Evolutionary conservation across 2,113 vertebrate genomes (phyloP).

Genomic region (Hepsetus odoe): DNA sequence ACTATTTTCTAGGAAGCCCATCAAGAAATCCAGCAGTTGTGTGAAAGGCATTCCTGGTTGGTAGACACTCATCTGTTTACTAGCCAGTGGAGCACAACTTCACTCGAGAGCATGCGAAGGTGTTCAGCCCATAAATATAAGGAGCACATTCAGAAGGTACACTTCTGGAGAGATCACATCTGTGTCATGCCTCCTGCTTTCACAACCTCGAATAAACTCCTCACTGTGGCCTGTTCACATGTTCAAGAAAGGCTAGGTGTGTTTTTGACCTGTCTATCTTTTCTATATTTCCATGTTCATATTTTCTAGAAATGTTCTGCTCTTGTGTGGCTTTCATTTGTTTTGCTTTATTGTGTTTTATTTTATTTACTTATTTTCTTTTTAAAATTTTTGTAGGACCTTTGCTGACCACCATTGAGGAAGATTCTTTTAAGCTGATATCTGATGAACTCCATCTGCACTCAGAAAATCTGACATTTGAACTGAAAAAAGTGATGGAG

Average conservation of each 20-base stretch:
- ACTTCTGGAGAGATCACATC: slow-evolving; percentile 65
- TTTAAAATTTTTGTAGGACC: slow-evolving; percentile 71
- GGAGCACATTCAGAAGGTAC: slow-evolving; percentile 64
- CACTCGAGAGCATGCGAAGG: slow-evolving; percentile 67
- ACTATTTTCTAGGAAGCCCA: slow-evolving; percentile 66
- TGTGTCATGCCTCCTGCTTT: slow-evolving; percentile 53
- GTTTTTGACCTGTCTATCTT: slow-evolving; percentile 19
- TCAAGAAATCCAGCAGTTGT: slow-evolving; percentile 71
- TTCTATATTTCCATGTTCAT: background rate
- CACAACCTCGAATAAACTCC: slow-evolving; percentile 71
- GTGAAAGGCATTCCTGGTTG: slow-evolving; percentile 69
- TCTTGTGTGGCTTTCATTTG: background rate
- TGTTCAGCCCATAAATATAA: slow-evolving; percentile 65
- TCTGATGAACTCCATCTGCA: slow-evolving; percentile 63
- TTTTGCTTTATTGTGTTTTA: background rate
- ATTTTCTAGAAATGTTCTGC: background rate
- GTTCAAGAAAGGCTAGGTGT: slow-evolving; percentile 71
- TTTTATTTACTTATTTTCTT: too few species aligned
- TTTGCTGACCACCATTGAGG: slow-evolving; percentile 63
- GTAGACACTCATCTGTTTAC: slow-evolving; percentile 65
- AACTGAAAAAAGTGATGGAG: slow-evolving; percentile 64
- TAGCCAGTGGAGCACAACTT: slow-evolving; percentile 65
- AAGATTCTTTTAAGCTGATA: slow-evolving; percentile 67
- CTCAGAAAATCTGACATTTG: slow-evolving; percentile 65
- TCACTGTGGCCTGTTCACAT: slow-evolving; percentile 67